A percentile compares a stretch with the other conserved stretches of the same genome.
Evolutionary conservation across 2,797 vertebrate species (phyloP).

Genomic region (Chrosomus eos): DNA sequence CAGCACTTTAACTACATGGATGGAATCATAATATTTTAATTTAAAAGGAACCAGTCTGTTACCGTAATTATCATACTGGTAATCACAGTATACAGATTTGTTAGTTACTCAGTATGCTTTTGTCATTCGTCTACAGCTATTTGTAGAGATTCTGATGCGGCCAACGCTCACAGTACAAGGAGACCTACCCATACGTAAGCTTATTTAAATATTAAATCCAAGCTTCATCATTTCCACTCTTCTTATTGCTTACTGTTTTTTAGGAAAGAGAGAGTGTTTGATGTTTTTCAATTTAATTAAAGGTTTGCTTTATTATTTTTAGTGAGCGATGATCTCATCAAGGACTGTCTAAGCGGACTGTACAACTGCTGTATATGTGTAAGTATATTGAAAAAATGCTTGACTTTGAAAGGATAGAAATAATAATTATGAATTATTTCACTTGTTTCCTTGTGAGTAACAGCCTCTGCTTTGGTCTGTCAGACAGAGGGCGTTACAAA

Average conservation of each 20-base stretch:
- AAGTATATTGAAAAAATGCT: conserved; percentile 72
- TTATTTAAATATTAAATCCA: background rate
- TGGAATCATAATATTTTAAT: background rate
- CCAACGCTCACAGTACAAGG: conserved; percentile 94
- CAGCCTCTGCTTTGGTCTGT: conserved; percentile 52
- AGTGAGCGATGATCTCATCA: conserved; percentile 97
- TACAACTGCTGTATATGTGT: conserved; percentile 99
- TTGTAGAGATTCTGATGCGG: conserved; percentile 97
- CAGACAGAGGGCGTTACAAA: conserved; percentile 94
- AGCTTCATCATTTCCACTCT: background rate
- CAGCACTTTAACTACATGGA: background rate
- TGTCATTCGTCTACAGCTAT: conserved; percentile 78
- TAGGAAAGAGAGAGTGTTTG: background rate
- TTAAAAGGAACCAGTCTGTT: background rate
- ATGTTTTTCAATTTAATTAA: background rate
- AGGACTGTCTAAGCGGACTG: conserved; percentile 97
- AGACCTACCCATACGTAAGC: conserved; percentile 92
- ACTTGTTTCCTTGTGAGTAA: background rate
- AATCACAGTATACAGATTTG: background rate
- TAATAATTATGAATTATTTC: background rate
- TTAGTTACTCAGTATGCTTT: background rate
- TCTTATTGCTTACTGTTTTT: background rate
- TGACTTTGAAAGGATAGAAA: background rate
- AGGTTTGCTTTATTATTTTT: conserved; percentile 54
- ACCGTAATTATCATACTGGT: background rate